These are phyloP conservation scores for Chrosomus eos DNA, from an alignment of 2,797 vertebrate species.

Conservation along the genomic window DNA sequence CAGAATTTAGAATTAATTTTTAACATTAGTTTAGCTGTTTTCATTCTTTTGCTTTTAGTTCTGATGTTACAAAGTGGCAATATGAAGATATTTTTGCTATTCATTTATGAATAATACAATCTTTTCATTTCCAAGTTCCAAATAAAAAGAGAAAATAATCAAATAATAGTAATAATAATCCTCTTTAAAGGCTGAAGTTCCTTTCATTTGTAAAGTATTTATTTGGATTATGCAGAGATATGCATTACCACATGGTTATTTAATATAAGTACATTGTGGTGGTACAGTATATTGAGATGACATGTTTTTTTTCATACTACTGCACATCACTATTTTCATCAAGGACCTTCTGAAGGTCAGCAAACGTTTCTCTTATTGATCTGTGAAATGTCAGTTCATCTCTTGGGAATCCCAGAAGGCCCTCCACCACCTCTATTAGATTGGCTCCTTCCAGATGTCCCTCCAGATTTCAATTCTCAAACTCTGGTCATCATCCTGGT, in stretches of 20 bases:
- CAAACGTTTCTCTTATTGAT: neutral
- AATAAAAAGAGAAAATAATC: neutral
- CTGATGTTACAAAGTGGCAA: neutral
- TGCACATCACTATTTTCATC: neutral
- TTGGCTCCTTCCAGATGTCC: neutral
- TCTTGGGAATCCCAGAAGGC: constrained; percentile 11
- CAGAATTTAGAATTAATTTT: neutral
- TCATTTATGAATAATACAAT: neutral
- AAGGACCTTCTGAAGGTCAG: neutral
- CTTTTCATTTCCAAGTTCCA: neutral
- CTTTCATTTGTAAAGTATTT: neutral
- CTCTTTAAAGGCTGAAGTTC: neutral
- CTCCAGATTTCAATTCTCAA: neutral
- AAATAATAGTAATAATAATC: neutral
- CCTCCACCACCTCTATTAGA: neutral
- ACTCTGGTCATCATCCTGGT: neutral
- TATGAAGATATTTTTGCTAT: neutral
- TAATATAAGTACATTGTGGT: neutral
- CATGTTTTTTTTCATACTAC: neutral
- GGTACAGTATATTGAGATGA: neutral
- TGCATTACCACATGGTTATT: neutral
- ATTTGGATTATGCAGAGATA: neutral
- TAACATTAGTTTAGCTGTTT: neutral
- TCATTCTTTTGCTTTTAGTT: neutral
- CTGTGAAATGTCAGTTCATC: neutral